Percentiles rank a stretch among this genome's conserved stretches.
phyloP scores from a whole-genome alignment of 2,113 vertebrate genomes.

The Anolis sagrei region DNA sequence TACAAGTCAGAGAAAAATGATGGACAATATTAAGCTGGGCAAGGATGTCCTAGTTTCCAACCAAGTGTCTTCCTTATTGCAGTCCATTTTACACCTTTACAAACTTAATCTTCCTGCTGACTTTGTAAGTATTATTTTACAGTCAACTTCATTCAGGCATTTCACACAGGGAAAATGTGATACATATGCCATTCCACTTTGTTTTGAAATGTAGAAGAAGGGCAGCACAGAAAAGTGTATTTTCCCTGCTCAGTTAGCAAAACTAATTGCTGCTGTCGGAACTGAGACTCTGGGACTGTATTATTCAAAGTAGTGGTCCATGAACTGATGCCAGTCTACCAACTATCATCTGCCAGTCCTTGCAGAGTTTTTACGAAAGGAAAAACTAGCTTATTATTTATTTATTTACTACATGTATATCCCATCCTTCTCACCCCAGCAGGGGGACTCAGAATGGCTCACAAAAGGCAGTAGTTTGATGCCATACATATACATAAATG shows the following conservation, averaged over 20 bases:
- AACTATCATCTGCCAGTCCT: too few relatives aligned
- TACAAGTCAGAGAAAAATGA: constrained; percentile 83
- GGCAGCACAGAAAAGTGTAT: too few relatives aligned
- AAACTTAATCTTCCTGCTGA: constrained; percentile 84
- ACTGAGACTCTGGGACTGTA: background rate
- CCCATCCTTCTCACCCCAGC: too few relatives aligned
- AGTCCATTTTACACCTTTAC: constrained; percentile 85
- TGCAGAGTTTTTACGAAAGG: too few relatives aligned
- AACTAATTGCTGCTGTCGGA: background rate
- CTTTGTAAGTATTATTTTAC: constrained; percentile 80
- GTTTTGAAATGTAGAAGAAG: background rate
- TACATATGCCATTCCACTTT: background rate
- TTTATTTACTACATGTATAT: too few relatives aligned
- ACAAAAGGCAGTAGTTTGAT: too few relatives aligned
- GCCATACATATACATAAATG: too few relatives aligned
- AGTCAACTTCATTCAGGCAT: constrained; percentile 11
- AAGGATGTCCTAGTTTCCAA: constrained; percentile 87
- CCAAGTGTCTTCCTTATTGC: constrained; percentile 84
- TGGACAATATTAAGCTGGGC: constrained; percentile 81
- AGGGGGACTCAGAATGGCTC: too few relatives aligned
- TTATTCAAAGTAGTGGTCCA: too few relatives aligned
- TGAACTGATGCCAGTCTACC: too few relatives aligned
- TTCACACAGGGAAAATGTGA: background rate
- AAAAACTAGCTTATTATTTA: too few relatives aligned
- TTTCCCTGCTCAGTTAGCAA: background rate